Evolutionary conservation across 2,888 invertebrate species (phyloP).

Genomic region (Ecliptopera silaceata): DNA sequence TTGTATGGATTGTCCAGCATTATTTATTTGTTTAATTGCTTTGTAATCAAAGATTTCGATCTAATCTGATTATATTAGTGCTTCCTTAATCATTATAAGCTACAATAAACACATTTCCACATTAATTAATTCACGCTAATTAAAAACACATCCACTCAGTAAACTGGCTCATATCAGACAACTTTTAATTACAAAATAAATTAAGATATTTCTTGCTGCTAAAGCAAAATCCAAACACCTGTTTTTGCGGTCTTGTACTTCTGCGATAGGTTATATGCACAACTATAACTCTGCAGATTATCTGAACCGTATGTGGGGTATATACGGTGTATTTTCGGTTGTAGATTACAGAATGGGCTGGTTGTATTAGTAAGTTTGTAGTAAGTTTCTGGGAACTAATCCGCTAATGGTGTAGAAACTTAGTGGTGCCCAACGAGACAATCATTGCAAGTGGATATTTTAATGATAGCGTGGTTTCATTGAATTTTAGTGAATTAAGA

Average conservation of each 20-base stretch:
- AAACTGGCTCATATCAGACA: neutral
- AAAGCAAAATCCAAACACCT: slow-evolving; percentile 38
- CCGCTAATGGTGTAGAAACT: slow-evolving; percentile 65
- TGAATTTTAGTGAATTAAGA: neutral
- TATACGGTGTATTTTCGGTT: slow-evolving; percentile 31
- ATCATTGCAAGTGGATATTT: slow-evolving; percentile 42
- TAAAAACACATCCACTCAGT: neutral
- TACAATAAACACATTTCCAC: too few relatives aligned
- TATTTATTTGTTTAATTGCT: too few relatives aligned
- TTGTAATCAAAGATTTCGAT: too few relatives aligned
- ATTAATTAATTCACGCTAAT: too few relatives aligned
- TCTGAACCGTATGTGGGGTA: neutral
- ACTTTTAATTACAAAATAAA: slow-evolving; percentile 23
- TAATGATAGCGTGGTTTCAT: slow-evolving; percentile 11
- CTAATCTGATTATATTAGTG: too few relatives aligned
- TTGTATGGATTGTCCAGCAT: too few relatives aligned
- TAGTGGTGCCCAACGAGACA: slow-evolving; percentile 48
- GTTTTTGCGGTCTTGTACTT: slow-evolving; percentile 37
- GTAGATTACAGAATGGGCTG: slow-evolving; percentile 25
- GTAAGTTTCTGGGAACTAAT: slow-evolving; percentile 60
- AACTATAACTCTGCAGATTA: neutral
- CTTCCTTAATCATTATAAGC: too few relatives aligned
- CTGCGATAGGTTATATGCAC: slow-evolving; percentile 11
- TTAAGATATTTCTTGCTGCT: slow-evolving; percentile 28
- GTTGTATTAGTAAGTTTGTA: slow-evolving; percentile 54